A percentile compares a stretch with the other conserved stretches of the same genome.
Evolutionary conservation across 2,888 invertebrate species (phyloP).

Genomic region (Camptogramma bilineatum): DNA sequence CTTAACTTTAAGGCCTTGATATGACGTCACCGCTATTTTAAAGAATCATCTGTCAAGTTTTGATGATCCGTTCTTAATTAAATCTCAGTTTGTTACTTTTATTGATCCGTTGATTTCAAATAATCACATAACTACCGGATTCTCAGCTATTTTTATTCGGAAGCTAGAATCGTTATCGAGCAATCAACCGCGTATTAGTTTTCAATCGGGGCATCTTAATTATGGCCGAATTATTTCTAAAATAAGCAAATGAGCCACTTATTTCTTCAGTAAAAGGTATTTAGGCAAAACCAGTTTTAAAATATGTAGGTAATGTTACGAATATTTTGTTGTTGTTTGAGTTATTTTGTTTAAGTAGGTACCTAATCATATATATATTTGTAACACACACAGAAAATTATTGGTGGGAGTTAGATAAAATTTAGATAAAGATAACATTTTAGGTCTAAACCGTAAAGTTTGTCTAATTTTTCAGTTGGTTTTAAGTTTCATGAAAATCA

Average conservation of each 20-base stretch:
- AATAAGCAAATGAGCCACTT: constrained; percentile 23
- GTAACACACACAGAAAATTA: no score
- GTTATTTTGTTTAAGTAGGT: no score
- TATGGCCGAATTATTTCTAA: constrained; percentile 19
- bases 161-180: constrained; percentile 35
- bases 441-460: no score
- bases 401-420: no score
- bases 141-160: constrained; percentile 40
- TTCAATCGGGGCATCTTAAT: constrained; percentile 35
- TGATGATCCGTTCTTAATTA: constrained; percentile 76
- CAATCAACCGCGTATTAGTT: constrained; percentile 33
- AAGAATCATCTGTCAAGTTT: constrained; percentile 53
- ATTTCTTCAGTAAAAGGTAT: constrained; percentile 9
- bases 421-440: no score
- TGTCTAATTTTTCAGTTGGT: no score
- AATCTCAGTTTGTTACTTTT: constrained; percentile 67
- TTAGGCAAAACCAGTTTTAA: constrained; percentile 7
- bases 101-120: constrained; percentile 51
- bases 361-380: no score
- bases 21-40: constrained; percentile 1
- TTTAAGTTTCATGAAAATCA: no score
- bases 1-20: background rate
- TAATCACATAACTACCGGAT: constrained; percentile 50
- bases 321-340: no score
- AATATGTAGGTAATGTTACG: no score